Base-by-base conservation (phyloP, 2,888 invertebrate species). In the Selenia dentaria region DNA sequence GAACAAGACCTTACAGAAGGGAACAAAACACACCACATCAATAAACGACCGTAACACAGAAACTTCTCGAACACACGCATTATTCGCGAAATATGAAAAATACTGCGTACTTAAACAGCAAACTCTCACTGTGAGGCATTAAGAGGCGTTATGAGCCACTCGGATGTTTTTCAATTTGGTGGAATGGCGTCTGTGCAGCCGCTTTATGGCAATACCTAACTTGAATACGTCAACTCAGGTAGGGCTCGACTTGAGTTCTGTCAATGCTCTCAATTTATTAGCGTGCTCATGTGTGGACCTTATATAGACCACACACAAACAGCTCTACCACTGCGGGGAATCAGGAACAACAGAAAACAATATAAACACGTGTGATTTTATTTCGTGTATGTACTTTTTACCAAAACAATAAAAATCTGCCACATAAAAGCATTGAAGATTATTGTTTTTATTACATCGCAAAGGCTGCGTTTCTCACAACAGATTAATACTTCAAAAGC, bases 151-250 rank as follows among this genome's bases (percentile, higher is more conserved):
- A 84, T 80, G 82, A 79, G 74, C 63, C 76, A 79, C 78, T 83
- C 79, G 52, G 79, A 78, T 81, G 83, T 85, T 87, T 90, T 89
- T 88, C 88, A 89, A 89, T 90, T 89, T 89, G 72, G 64, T 61
- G 55, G 63, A 85, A 90, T 80, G 79, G 79, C 74, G 75, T 73
- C 67, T 72, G 72, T 58, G 57, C 63, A 67, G 67, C 59, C 65
- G 64, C 70, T 80, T 80, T 79, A 78, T 71, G 67, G 67, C 69
- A 59, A 62, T 65, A 65, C 67, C 63, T 66, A 60, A 56, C 55
- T 54, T 61, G 53, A 57, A 65, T 62, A 64, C 62, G 18, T 12
- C 26, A 49, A 41, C 57, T 57, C 48, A 45, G 45, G 56, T 46
- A 64, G 56, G 41, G 28, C 44, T 40, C 51, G 55, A 8, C 22